These are phyloP conservation scores for Cataglyphis hispanica DNA, from an alignment of 1,140 invertebrate genomes.

Conservation along the genomic window DNA sequence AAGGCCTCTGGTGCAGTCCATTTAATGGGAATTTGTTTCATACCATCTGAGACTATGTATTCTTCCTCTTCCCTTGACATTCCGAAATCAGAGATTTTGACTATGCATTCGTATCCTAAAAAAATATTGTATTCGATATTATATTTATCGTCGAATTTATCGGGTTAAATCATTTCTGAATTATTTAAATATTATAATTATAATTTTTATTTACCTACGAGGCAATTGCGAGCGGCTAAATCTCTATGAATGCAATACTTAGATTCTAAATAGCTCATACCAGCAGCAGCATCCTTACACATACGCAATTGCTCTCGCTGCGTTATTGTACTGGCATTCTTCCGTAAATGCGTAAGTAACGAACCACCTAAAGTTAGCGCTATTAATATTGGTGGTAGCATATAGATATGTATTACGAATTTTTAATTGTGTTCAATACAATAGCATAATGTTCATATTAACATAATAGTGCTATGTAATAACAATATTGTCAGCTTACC, in stretches of 20 bases:
- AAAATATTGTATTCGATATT: slow-evolving; percentile 57
- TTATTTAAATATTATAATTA: slow-evolving; percentile 20
- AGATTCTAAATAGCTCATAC: slow-evolving; percentile 98
- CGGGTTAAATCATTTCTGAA: background rate
- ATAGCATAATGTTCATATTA: background rate
- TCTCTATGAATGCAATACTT: slow-evolving; percentile 99
- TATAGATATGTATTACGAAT: background rate
- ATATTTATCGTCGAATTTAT: background rate
- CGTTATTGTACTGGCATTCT: slow-evolving; percentile 90
- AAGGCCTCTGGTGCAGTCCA: slow-evolving; percentile 99
- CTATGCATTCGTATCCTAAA: slow-evolving; percentile 92
- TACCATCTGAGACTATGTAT: slow-evolving; percentile 98
- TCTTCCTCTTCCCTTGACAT: slow-evolving; percentile 99
- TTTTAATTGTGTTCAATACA: background rate
- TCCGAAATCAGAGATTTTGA: slow-evolving; percentile 99
- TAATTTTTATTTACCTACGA: slow-evolving; percentile 89
- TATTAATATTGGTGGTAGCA: background rate
- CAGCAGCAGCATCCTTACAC: slow-evolving; percentile 97
- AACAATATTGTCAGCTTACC: slow-evolving; percentile 86
- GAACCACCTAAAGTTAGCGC: slow-evolving; percentile 91
- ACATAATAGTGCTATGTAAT: background rate
- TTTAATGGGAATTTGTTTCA: slow-evolving; percentile 99
- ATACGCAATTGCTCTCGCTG: slow-evolving; percentile 93
- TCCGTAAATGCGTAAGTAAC: slow-evolving; percentile 94
- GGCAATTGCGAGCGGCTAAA: slow-evolving; percentile 97